A percentile compares a stretch with the other conserved stretches of the same genome.
Conservation (phyloP, 1,140 invertebrate species). For the Mizuhopecten yessoensis region DNA sequence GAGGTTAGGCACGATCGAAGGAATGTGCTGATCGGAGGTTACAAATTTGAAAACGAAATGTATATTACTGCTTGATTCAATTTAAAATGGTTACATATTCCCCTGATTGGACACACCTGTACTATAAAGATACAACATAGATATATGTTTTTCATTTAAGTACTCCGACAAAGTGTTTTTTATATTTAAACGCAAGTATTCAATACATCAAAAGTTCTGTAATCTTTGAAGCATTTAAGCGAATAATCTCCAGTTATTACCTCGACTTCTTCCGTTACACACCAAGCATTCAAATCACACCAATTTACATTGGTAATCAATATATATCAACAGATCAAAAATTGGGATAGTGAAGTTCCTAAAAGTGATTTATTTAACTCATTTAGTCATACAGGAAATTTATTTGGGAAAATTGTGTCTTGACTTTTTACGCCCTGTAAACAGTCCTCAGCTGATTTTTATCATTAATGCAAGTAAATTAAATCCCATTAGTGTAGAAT, state of each 20-base stretch:
- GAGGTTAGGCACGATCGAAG: not conserved
- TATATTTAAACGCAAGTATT: not conserved
- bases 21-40: not conserved
- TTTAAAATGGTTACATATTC: conserved; percentile 1
- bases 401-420: not conserved
- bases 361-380: not conserved
- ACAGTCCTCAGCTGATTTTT: not conserved
- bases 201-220: conserved; percentile 38
- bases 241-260: conserved; percentile 12
- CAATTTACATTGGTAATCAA: not conserved
- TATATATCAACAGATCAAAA: not conserved
- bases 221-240: conserved; percentile 24
- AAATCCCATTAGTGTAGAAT: not conserved
- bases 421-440: not conserved
- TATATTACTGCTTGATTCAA: not conserved
- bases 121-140: not conserved
- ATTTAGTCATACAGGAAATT: not conserved
- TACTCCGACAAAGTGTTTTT: not conserved
- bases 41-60: not conserved
- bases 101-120: not conserved
- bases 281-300: not conserved
- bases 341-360: not conserved
- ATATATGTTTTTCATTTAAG: not conserved
- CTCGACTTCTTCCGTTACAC: not conserved
- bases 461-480: not conserved